These are phyloP conservation scores for Phalloptychus januarius DNA, from an alignment of 2,797 vertebrate genomes.

Conservation along the genomic window DNA sequence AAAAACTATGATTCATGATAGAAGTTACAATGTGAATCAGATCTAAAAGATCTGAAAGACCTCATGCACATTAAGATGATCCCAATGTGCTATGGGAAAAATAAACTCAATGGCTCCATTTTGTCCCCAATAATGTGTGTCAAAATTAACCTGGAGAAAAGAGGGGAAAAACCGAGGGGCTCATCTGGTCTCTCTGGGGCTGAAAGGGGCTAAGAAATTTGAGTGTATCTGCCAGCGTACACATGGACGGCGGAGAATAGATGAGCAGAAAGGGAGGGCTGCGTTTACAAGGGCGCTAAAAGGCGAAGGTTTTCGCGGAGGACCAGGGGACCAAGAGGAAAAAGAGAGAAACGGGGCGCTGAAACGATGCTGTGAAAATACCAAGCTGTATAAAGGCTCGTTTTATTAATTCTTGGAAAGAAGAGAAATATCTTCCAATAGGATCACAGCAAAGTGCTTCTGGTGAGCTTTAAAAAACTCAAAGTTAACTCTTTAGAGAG, in stretches of 20 bases:
- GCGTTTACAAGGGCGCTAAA: constrained; percentile 93
- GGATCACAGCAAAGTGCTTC: background rate
- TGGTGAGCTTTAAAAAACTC: constrained; percentile 1
- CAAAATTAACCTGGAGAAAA: constrained; percentile 80
- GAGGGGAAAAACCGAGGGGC: constrained; percentile 76
- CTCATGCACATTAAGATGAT: no score
- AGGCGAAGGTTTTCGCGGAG: constrained; percentile 86
- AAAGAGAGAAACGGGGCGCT: constrained; percentile 9
- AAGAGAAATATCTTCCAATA: constrained; percentile 34
- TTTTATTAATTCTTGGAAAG: background rate
- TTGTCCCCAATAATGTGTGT: constrained; percentile 10
- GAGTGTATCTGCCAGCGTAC: constrained; percentile 18
- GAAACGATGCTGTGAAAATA: constrained; percentile 14
- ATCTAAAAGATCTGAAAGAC: background rate
- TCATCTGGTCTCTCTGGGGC: constrained; percentile 85
- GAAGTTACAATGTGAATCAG: background rate
- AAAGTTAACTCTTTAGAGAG: no score
- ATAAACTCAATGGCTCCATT: constrained; percentile 2
- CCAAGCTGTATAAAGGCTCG: constrained; percentile 48
- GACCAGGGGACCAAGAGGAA: constrained; percentile 58
- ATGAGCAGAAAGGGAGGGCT: constrained; percentile 67
- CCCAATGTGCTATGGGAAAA: no score
- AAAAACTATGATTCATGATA: constrained; percentile 10
- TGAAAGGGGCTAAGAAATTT: constrained; percentile 75
- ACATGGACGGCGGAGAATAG: constrained; percentile 68